Percentiles rank a stretch among this genome's conserved stretches.
Conservation (phyloP, 2,888 invertebrate species). For the Eristalis tenax region DNA sequence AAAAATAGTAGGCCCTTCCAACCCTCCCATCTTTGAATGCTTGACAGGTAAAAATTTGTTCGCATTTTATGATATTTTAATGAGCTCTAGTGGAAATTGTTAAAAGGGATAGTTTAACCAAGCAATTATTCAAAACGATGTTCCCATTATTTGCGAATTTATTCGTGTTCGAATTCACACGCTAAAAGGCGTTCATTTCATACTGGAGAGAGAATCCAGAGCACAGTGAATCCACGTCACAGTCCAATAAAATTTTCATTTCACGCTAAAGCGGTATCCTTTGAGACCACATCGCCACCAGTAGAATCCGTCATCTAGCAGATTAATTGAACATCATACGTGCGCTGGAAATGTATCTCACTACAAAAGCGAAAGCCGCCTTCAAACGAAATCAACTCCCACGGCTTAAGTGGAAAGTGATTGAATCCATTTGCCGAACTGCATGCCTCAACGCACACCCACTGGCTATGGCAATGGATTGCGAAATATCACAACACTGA, state of each 20-base stretch:
- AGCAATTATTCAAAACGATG: background rate
- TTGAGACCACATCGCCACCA: background rate
- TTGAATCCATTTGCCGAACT: conserved; percentile 15
- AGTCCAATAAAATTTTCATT: background rate
- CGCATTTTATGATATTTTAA: no score
- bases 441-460: conserved; percentile 16
- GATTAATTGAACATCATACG: background rate
- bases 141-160: background rate
- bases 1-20: no score
- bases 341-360: background rate
- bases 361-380: conserved; percentile 5
- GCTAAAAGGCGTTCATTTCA: background rate
- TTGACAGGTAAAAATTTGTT: no score
- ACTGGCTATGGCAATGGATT: conserved; percentile 7
- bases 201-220: background rate
- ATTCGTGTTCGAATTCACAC: background rate
- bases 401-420: background rate
- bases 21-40: no score
- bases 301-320: background rate
- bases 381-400: conserved; percentile 16
- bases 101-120: background rate
- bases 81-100: no score
- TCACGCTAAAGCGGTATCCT: background rate
- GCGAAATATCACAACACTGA: conserved; percentile 35
- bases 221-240: background rate